phyloP scores from a whole-genome alignment of 2,888 invertebrate genomes.

The Epinotia demarniana region DNA sequence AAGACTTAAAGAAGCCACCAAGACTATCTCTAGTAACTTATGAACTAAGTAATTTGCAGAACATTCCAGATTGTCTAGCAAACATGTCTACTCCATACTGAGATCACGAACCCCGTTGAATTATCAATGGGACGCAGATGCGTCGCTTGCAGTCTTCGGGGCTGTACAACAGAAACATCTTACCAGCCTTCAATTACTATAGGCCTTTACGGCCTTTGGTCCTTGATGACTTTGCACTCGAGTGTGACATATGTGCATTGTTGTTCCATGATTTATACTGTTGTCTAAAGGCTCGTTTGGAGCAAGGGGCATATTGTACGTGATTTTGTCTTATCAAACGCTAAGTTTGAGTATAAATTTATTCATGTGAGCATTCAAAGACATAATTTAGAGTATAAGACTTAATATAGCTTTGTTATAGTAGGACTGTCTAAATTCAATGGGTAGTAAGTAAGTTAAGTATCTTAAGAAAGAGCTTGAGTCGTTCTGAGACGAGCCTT shows the following conservation, averaged over 20 bases:
- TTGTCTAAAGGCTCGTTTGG: conserved; percentile 24
- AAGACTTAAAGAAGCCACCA: too few species aligned
- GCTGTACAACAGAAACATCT: neutral
- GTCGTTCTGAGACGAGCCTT: too few species aligned
- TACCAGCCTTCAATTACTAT: neutral
- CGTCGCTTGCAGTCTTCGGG: conserved; percentile 32
- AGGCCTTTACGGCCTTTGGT: neutral
- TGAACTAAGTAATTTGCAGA: neutral
- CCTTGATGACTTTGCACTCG: neutral
- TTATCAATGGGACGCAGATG: conserved; percentile 42
- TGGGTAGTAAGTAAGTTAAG: too few species aligned
- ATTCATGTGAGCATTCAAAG: neutral
- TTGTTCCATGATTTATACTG: conserved; percentile 40
- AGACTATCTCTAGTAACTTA: too few species aligned
- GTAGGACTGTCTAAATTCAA: too few species aligned
- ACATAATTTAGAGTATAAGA: too few species aligned
- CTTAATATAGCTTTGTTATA: too few species aligned
- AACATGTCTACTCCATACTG: conserved; percentile 20
- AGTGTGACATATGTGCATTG: conserved; percentile 38
- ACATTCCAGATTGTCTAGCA: neutral
- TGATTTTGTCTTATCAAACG: neutral
- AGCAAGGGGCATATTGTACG: conserved; percentile 2
- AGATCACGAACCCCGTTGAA: conserved; percentile 27
- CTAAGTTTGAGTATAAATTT: neutral
- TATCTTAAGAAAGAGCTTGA: too few species aligned